Evolutionary conservation across 2,888 invertebrate genomes (phyloP).

Genomic region (Ectemnius continuus): DNA sequence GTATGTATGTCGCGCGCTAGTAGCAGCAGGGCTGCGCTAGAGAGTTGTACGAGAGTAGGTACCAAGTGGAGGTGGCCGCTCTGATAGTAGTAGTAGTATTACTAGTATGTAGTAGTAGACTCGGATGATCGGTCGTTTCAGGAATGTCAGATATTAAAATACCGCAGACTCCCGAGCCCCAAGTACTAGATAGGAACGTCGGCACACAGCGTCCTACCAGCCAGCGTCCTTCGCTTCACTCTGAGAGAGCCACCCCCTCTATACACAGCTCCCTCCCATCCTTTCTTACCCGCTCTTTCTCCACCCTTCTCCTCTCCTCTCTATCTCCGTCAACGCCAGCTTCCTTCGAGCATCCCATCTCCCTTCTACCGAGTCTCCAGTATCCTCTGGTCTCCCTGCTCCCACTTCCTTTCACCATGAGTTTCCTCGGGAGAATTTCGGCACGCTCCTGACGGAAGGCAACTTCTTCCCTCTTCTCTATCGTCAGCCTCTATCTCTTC

Average conservation of each 20-base stretch:
- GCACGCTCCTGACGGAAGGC: background rate
- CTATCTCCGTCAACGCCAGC: conserved; percentile 46
- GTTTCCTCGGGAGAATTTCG: conserved; percentile 36
- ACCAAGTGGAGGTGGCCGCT: conserved; percentile 7
- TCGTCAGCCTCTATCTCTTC: background rate
- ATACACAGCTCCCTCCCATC: background rate
- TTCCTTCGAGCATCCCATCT: conserved; percentile 24
- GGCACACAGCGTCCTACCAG: conserved; percentile 34
- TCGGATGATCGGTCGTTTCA: conserved; percentile 73
- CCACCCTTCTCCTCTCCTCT: conserved; percentile 14
- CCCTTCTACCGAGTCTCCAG: background rate
- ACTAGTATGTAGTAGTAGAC: conserved; percentile 39
- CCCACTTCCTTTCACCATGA: conserved; percentile 14
- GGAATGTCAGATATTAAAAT: conserved; percentile 78
- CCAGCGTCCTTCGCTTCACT: conserved; percentile 40
- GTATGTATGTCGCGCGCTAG: background rate
- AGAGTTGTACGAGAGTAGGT: too few relatives aligned
- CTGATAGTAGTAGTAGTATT: conserved; percentile 47
- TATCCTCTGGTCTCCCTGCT: background rate
- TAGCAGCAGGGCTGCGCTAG: conserved; percentile 7
- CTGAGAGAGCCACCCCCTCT: conserved; percentile 9
- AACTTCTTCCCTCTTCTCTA: conserved; percentile 6
- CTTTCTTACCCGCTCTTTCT: conserved; percentile 41
- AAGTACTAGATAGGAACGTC: conserved; percentile 53
- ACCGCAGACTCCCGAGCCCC: conserved; percentile 72